Conservation (phyloP, 2,797 vertebrate genomes). For the Paramormyrops hopkinsi region DNA sequence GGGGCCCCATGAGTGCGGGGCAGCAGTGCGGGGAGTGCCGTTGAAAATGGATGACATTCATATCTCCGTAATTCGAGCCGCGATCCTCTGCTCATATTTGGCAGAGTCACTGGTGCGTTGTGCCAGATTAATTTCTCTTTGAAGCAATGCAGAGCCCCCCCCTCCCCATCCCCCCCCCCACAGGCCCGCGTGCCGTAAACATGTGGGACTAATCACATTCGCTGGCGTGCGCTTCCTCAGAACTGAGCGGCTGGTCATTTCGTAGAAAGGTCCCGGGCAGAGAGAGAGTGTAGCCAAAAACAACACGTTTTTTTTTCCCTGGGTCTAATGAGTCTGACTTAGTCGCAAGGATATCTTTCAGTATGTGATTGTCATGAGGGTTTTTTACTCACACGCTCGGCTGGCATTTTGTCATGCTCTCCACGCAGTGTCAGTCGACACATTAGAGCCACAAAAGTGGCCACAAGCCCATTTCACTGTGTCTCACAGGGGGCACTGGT, state of each 20-base stretch:
- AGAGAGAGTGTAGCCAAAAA: neutral
- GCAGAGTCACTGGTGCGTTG: neutral
- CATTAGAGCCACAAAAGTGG: neutral
- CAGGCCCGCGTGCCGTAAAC: neutral
- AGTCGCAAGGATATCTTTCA: neutral
- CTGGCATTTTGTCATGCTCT: neutral
- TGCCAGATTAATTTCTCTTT: slow-evolving; percentile 9
- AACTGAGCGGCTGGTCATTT: neutral
- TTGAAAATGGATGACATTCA: slow-evolving; percentile 8
- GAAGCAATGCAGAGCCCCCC: neutral
- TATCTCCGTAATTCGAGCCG: neutral
- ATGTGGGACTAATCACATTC: slow-evolving; percentile 7
- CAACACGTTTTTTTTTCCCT: neutral
- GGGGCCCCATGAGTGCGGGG: neutral
- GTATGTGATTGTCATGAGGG: neutral
- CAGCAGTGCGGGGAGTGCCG: neutral
- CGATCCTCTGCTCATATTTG: neutral
- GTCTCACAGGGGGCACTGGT: neutral
- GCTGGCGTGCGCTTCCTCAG: neutral
- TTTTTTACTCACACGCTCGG: neutral
- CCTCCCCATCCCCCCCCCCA: neutral
- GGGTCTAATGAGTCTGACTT: neutral
- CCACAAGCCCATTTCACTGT: neutral
- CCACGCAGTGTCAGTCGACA: neutral
- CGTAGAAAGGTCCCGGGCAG: neutral